Base-by-base conservation (phyloP, 2,888 invertebrate species). In the Bellardia pandia region DNA sequence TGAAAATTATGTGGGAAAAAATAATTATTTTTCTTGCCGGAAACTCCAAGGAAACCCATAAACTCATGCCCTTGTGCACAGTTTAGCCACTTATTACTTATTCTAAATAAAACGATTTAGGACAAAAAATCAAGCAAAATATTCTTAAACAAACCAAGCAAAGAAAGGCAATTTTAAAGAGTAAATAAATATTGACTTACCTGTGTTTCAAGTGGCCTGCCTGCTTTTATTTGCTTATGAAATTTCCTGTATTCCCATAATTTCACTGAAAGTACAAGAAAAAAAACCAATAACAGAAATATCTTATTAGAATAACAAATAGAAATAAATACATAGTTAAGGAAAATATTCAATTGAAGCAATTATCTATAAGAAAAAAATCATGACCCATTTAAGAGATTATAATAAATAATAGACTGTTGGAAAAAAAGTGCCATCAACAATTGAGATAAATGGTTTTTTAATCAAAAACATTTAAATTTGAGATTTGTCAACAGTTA, bases 191-290 rank as follows among this genome's bases (percentile, higher is more conserved):
- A 68, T 75, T 76, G 16, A 58, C 64, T 80, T 86, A 72, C 83
- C 66, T 81, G 62, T 13, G n/a, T 45, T 66, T 66, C 33, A 76
- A 76, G 56, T 64, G 60, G 48, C 62, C 66, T 72, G 53, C n/a
- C 23, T 58, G 53, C n/a, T 9, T 58, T 37, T 23, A 56, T 62
- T 23, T 53, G 40, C 14, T 75, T 77, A 81, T 81, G 62, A 45
- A 72, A 81, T 85, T 85, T 87, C 74, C 81, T 58, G 60, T 72
- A 69, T 81, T 77, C 60, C 51, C 77, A 64, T 75, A 74, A 77
- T 84, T 80, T 66, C 56, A 37, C 51, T 77, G 42, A 45, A 71
- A 75, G 68, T 37, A 66, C 7, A 58, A 6, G 45, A 77, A 72
- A 51, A 42, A 62, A 56, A 33, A 58, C 9, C 5, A 58, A 58